These are phyloP conservation scores for Phorcus lineatus DNA, from an alignment of 2,888 invertebrate genomes.

Conservation along the genomic window DNA sequence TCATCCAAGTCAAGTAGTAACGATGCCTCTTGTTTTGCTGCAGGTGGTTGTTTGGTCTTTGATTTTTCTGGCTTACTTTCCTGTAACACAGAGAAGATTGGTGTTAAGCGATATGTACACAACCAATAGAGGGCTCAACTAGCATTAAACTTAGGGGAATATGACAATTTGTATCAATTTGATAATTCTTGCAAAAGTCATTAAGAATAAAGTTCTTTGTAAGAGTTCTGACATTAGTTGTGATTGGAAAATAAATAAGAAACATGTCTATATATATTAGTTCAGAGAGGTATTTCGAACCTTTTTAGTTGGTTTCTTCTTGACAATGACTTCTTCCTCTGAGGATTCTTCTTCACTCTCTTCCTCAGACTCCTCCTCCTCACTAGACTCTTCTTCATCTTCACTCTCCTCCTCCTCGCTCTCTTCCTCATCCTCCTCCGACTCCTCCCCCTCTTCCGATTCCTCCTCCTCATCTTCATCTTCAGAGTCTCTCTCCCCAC, in stretches of 20 bases:
- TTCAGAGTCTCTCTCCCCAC: constrained; percentile 26
- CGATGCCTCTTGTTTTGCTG: constrained; percentile 78
- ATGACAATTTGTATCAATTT: too few species aligned
- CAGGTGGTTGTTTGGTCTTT: constrained; percentile 43
- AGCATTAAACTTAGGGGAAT: too few species aligned
- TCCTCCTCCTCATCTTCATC: constrained; percentile 26
- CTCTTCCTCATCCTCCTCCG: constrained; percentile 25
- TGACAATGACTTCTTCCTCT: constrained; percentile 41
- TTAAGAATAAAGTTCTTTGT: too few species aligned
- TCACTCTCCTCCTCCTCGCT: constrained; percentile 22
- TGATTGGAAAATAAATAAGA: too few species aligned
- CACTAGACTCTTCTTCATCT: constrained; percentile 45
- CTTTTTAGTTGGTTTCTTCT: constrained; percentile 7
- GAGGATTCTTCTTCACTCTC: constrained; percentile 46
- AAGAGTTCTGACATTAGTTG: too few species aligned
- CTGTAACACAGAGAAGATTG: background rate
- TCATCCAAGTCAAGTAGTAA: constrained; percentile 88
- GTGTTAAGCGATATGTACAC: background rate
- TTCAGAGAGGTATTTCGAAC: background rate
- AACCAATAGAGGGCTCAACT: too few species aligned
- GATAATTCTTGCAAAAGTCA: too few species aligned
- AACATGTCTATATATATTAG: too few species aligned
- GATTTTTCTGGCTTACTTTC: background rate
- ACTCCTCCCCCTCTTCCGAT: constrained; percentile 24
- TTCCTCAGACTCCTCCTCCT: constrained; percentile 48